Percentiles rank a stretch among this genome's conserved stretches.
These are phyloP conservation scores for Mus minutoides DNA, from an alignment of 2,797 vertebrate genomes.

Conservation along the genomic window DNA sequence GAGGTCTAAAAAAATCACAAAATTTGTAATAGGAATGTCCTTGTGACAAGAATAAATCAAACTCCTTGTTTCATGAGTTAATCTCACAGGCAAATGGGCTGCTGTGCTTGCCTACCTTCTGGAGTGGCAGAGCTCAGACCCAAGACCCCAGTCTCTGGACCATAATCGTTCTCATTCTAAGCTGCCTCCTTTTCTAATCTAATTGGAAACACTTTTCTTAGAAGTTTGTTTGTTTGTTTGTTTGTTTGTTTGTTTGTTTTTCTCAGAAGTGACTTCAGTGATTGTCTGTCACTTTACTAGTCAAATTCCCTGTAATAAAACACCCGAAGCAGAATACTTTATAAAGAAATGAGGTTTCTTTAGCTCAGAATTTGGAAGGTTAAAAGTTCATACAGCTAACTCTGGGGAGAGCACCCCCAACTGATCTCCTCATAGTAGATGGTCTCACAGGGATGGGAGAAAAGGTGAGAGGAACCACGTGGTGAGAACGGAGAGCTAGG, in stretches of 20 bases:
- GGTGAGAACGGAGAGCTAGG: neutral
- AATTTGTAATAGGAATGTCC: neutral
- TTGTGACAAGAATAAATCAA: neutral
- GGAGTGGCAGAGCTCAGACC: neutral
- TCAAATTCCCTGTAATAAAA: neutral
- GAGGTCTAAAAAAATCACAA: neutral
- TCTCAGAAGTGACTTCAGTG: neutral
- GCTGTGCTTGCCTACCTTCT: neutral
- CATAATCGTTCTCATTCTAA: neutral
- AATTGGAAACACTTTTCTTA: constrained; percentile 16
- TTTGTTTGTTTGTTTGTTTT: neutral
- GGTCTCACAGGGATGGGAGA: neutral
- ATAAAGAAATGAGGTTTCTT: neutral
- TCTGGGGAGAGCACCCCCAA: neutral
- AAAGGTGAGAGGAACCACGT: neutral
- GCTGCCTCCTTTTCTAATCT: neutral
- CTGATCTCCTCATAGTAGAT: neutral
- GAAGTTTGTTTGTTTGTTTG: neutral
- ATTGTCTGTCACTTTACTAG: neutral
- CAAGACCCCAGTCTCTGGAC: neutral
- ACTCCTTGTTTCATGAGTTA: neutral
- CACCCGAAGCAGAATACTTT: neutral
- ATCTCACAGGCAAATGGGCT: neutral
- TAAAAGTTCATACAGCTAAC: neutral
- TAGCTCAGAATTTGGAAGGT: neutral